Percentiles rank a stretch among this genome's conserved stretches.
Evolutionary conservation across 2,797 vertebrate species (phyloP).

Genomic region (Phoeniculus purpureus): DNA sequence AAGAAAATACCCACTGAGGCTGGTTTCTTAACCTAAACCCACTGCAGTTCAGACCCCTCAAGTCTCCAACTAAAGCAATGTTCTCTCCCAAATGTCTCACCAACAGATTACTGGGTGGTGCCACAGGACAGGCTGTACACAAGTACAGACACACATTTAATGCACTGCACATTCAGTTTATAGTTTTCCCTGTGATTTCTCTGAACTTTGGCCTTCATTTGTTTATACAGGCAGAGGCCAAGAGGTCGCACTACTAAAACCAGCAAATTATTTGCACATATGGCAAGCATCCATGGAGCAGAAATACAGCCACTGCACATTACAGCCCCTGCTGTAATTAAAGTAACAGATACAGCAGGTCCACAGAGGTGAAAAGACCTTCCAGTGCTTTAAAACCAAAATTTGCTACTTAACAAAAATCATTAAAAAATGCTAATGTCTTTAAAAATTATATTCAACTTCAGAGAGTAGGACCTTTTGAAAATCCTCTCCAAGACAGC

Average conservation of each 20-base stretch:
- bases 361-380: not conserved
- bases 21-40: not conserved
- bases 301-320: slow-evolving; percentile 24
- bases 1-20: not conserved
- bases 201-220: slow-evolving; percentile 75
- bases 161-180: slow-evolving; percentile 48
- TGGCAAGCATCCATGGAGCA: slow-evolving; percentile 40
- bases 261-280: slow-evolving; percentile 69
- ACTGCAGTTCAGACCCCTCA: not conserved
- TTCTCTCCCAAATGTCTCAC: not conserved
- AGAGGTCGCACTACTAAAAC: slow-evolving; percentile 58
- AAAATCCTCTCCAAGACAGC: not conserved
- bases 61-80: not conserved
- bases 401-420: not conserved
- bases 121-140: slow-evolving; percentile 59
- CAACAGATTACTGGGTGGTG: slow-evolving; percentile 37
- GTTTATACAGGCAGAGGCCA: slow-evolving; percentile 68
- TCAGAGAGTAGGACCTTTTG: not conserved
- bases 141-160: slow-evolving; percentile 54
- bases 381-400: not conserved
- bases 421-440: not conserved
- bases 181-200: slow-evolving; percentile 67
- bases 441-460: not conserved
- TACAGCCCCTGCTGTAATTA: slow-evolving; percentile 19
- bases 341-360: not conserved